Percentiles rank a stretch among this genome's conserved stretches.
Evolutionary conservation across 2,888 invertebrate species (phyloP).

Genomic region (Melanostoma mellinum): DNA sequence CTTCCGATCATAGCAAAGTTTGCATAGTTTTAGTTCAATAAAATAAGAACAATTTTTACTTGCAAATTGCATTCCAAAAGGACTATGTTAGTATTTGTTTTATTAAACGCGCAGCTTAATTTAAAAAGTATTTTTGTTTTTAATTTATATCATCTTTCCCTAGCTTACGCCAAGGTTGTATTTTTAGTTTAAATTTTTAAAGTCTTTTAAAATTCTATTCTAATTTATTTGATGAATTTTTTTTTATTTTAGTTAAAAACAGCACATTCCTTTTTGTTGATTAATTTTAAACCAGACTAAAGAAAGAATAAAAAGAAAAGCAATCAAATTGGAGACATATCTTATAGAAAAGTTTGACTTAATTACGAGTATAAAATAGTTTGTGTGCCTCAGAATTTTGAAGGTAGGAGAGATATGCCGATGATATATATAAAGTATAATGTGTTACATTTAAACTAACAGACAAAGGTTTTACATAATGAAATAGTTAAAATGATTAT

Average conservation of each 20-base stretch:
- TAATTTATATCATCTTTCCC: not conserved
- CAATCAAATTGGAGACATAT: conserved; percentile 54
- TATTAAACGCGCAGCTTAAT: conserved; percentile 12
- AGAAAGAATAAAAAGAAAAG: conserved; percentile 22
- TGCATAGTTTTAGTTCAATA: not conserved
- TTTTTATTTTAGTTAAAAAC: not conserved
- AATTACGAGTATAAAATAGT: conserved; percentile 36
- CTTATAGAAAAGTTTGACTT: conserved; percentile 41
- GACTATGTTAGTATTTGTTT: not conserved
- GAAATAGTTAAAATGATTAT: conserved; percentile 23
- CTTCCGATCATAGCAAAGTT: conserved; percentile 24
- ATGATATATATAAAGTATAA: conserved; percentile 17
- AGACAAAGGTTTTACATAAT: conserved; percentile 51
- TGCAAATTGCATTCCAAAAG: conserved; percentile 54
- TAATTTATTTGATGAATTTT: conserved; percentile 11
- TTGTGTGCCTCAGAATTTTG: conserved; percentile 52
- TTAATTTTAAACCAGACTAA: conserved; percentile 21
- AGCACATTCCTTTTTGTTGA: conserved; percentile 60
- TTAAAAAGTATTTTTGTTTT: conserved; percentile 11
- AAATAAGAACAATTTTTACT: not conserved
- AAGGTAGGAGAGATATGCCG: conserved; percentile 11
- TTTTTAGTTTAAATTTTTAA: conserved; percentile 22
- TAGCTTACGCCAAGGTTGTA: conserved; percentile 10
- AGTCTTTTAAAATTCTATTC: not conserved
- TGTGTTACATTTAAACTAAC: conserved; percentile 36